These are phyloP conservation scores for Phaetusa simplex DNA, from an alignment of 2,113 vertebrate genomes.

Conservation along the genomic window DNA sequence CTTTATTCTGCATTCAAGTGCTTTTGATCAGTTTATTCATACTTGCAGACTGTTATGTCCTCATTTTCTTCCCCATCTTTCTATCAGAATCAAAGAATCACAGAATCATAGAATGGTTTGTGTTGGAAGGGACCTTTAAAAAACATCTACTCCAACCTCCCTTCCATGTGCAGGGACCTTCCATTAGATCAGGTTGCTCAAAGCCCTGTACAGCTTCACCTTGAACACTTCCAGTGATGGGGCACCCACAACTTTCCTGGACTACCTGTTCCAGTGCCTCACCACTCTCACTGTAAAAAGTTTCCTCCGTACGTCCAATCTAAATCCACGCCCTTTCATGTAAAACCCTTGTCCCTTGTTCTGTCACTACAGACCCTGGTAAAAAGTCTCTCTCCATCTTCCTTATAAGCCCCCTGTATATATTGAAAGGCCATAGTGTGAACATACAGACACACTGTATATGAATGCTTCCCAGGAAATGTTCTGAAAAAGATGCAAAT, in stretches of 20 bases:
- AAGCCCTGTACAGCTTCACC: background rate
- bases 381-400: background rate
- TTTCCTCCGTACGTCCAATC: background rate
- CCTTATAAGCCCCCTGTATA: background rate
- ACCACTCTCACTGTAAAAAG: background rate
- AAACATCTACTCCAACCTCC: background rate
- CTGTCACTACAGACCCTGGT: background rate
- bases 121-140: background rate
- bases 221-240: background rate
- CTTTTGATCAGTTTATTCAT: background rate
- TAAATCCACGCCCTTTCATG: background rate
- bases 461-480: background rate
- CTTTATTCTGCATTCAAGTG: background rate
- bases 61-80: background rate
- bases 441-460: background rate
- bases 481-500: background rate
- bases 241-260: background rate
- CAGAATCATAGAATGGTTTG: background rate
- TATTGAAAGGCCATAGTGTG: background rate
- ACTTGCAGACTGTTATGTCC: background rate
- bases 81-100: background rate
- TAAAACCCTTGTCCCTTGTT: background rate
- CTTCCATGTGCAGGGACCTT: background rate
- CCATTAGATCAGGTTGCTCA: background rate
- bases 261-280: background rate